phyloP scores from a whole-genome alignment of 1,140 invertebrate genomes.

The Musca vetustissima region DNA sequence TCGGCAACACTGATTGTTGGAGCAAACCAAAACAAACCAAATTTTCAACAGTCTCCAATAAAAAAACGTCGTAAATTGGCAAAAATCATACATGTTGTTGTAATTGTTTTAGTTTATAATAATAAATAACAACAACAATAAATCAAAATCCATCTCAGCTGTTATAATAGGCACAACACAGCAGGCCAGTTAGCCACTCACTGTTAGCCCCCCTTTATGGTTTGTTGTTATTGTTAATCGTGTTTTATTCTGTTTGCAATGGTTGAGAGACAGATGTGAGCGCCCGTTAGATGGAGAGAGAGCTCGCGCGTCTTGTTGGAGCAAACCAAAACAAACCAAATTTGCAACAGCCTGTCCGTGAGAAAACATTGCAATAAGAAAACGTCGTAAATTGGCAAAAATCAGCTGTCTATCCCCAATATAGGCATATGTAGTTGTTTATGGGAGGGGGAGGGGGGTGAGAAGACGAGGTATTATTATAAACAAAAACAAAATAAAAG shows the following conservation, averaged over 20 bases:
- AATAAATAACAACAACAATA: no score
- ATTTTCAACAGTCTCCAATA: slow-evolving; percentile 36
- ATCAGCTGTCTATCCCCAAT: slow-evolving; percentile 53
- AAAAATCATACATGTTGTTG: no score
- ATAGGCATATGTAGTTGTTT: not conserved
- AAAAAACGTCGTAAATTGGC: slow-evolving; percentile 43
- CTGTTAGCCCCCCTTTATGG: no score
- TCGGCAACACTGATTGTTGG: no score
- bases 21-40: slow-evolving; percentile 20
- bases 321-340: slow-evolving; percentile 18
- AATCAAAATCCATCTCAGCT: no score
- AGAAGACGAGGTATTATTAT: no score
- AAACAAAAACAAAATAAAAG: slow-evolving; percentile 2
- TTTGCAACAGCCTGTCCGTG: slow-evolving; percentile 33
- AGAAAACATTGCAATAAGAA: slow-evolving; percentile 46
- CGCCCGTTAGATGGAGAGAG: slow-evolving; percentile 1
- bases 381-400: slow-evolving; percentile 50
- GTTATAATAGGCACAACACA: no score
- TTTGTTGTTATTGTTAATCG: not conserved
- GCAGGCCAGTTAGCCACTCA: no score
- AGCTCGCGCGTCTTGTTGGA: slow-evolving; percentile 9
- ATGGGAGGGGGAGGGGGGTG: no score
- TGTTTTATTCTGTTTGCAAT: not conserved
- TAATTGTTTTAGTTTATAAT: no score
- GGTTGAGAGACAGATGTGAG: not conserved